phyloP scores from a whole-genome alignment of 2,113 vertebrate species.

The Hypomesus transpacificus region DNA sequence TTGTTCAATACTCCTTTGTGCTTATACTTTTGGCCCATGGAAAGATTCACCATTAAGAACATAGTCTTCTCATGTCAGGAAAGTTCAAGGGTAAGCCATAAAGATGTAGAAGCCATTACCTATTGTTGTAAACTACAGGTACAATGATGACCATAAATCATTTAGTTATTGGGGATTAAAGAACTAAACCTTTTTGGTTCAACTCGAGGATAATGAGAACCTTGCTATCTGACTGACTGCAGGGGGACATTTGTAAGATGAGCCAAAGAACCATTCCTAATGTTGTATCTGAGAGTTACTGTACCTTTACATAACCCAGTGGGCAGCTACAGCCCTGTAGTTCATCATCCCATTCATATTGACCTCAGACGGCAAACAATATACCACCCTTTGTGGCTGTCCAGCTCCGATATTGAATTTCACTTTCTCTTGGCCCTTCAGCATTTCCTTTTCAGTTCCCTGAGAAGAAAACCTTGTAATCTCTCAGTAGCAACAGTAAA shows the following conservation, averaged over 20 bases:
- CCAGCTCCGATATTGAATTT: neutral
- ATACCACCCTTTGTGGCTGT: neutral
- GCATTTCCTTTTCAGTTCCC: neutral
- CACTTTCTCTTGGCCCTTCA: neutral
- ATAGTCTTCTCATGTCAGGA: too few species aligned
- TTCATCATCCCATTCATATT: neutral
- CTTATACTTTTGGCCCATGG: too few species aligned
- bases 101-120: too few species aligned
- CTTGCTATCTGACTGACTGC: conserved; percentile 30
- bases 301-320: neutral
- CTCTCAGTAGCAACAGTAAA: conserved; percentile 22
- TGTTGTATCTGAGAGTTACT: conserved; percentile 7
- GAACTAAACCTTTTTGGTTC: neutral
- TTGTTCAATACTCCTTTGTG: too few species aligned
- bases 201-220: conserved; percentile 4
- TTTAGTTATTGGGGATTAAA: too few species aligned
- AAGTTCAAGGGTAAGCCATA: too few species aligned
- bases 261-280: neutral
- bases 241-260: conserved; percentile 13
- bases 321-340: neutral
- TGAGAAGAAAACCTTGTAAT: conserved; percentile 16
- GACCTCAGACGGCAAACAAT: neutral
- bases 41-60: too few species aligned
- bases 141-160: too few species aligned
- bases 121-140: too few species aligned